A percentile compares a stretch with the other conserved stretches of the same genome.
These are phyloP conservation scores for Panurus biarmicus DNA, from an alignment of 2,113 vertebrate genomes.

Conservation along the genomic window DNA sequence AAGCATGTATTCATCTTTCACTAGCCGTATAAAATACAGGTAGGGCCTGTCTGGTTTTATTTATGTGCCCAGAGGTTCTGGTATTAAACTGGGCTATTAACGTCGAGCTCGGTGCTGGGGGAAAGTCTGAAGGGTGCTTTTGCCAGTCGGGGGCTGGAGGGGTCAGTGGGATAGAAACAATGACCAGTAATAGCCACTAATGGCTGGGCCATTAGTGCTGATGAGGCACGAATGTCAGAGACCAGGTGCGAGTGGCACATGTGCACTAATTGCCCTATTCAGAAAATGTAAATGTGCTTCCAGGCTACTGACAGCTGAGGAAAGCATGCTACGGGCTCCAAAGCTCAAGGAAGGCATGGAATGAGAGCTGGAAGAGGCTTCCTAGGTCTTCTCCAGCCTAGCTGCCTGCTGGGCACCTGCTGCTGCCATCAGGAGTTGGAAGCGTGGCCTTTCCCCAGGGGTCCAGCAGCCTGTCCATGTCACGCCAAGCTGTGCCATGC, in stretches of 20 bases:
- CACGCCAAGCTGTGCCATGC: too few relatives aligned
- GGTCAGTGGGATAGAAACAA: slow-evolving; percentile 35
- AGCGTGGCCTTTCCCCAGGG: fast-evolving
- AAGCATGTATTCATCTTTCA: slow-evolving; percentile 26
- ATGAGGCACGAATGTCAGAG: slow-evolving; percentile 24
- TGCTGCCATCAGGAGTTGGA: background rate
- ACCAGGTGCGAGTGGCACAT: background rate
- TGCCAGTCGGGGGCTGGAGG: background rate
- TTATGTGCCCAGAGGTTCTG: slow-evolving; percentile 21
- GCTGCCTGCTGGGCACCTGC: background rate
- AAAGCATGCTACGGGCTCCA: background rate
- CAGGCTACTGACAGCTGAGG: background rate
- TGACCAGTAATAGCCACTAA: slow-evolving; percentile 49
- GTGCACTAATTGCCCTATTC: slow-evolving; percentile 49
- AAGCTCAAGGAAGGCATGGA: background rate
- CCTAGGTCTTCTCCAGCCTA: background rate
- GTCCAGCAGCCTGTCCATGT: too few relatives aligned
- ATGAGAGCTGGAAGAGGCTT: background rate
- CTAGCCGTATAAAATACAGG: slow-evolving; percentile 25
- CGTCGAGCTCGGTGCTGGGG: background rate
- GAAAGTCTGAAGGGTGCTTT: background rate
- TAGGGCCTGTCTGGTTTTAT: slow-evolving; percentile 28
- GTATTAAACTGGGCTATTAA: slow-evolving; percentile 32
- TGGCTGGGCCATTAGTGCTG: slow-evolving; percentile 43
- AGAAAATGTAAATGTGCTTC: slow-evolving; percentile 48